Evolutionary conservation across 2,888 invertebrate genomes (phyloP).

Genomic region (Noctua pronuba): DNA sequence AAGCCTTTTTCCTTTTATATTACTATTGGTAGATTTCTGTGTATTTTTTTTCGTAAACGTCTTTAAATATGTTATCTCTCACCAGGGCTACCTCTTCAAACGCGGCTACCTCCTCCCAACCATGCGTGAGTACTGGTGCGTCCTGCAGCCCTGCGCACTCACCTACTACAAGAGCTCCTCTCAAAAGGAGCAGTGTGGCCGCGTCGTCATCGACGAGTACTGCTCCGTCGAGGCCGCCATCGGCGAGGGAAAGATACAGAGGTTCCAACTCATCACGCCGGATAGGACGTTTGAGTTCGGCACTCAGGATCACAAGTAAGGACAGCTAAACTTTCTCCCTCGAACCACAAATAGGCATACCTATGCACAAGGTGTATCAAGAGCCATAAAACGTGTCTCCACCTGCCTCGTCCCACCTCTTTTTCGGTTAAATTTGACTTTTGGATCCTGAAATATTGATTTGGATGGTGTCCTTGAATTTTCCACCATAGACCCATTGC

Average conservation of each 20-base stretch:
- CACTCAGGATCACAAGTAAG: conserved; percentile 93
- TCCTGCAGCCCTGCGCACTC: conserved; percentile 93
- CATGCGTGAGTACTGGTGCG: conserved; percentile 95
- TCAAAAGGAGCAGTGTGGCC: conserved; percentile 92
- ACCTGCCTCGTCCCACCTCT: background rate
- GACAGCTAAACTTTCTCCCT: background rate
- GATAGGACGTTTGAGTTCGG: conserved; percentile 94
- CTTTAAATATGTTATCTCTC: conserved; percentile 24
- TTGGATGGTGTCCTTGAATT: background rate
- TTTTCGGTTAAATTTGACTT: no score
- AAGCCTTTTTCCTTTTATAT: background rate
- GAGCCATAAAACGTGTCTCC: background rate
- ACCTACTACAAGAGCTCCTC: conserved; percentile 94
- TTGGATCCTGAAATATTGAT: background rate
- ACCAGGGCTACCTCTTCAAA: conserved; percentile 93
- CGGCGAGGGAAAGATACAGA: conserved; percentile 90
- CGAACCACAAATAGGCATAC: background rate
- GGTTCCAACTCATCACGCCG: conserved; percentile 92
- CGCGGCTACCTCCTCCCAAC: conserved; percentile 94
- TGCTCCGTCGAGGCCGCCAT: conserved; percentile 92
- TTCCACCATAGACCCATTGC: background rate
- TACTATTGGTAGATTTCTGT: background rate
- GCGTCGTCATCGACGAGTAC: conserved; percentile 91
- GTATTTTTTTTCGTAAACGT: background rate
- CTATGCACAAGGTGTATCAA: background rate